A percentile compares a stretch with the other conserved stretches of the same genome.
phyloP scores from a whole-genome alignment of 1,140 invertebrate species.

The Drosophila nebulosa region DNA sequence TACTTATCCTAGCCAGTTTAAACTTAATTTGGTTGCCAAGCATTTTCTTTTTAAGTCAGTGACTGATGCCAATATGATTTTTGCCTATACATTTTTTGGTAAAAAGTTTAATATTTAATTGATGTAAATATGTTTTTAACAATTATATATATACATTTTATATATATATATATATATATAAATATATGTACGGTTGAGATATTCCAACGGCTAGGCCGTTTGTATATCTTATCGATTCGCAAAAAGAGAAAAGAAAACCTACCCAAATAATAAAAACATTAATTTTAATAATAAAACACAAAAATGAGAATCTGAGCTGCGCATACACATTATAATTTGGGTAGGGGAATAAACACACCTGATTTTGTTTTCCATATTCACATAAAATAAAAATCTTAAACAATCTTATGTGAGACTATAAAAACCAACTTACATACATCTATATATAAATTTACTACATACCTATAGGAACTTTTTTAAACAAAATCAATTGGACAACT shows the following conservation, averaged over 20 bases:
- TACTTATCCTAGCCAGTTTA: neutral
- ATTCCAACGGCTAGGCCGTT: conserved; percentile 59
- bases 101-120: conserved; percentile 9
- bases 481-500: conserved; percentile 43
- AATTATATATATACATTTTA: conserved; percentile 21
- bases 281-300: neutral
- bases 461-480: conserved; percentile 38
- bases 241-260: neutral
- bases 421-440: conserved; percentile 8
- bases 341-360: conserved; percentile 42
- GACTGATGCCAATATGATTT: neutral
- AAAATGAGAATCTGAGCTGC: conserved; percentile 16
- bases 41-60: neutral
- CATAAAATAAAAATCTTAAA: conserved; percentile 41
- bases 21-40: neutral
- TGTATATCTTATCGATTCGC: conserved; percentile 39
- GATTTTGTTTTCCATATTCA: conserved; percentile 33
- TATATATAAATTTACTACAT: conserved; percentile 40
- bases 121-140: conserved; percentile 69
- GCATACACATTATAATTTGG: conserved; percentile 60
- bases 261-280: neutral
- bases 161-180: conserved; percentile 19
- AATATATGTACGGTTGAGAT: conserved; percentile 40
- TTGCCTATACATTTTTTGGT: neutral
- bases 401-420: conserved; percentile 71